These are phyloP conservation scores for Dioctria linearis DNA, from an alignment of 2,888 invertebrate species.

Conservation along the genomic window DNA sequence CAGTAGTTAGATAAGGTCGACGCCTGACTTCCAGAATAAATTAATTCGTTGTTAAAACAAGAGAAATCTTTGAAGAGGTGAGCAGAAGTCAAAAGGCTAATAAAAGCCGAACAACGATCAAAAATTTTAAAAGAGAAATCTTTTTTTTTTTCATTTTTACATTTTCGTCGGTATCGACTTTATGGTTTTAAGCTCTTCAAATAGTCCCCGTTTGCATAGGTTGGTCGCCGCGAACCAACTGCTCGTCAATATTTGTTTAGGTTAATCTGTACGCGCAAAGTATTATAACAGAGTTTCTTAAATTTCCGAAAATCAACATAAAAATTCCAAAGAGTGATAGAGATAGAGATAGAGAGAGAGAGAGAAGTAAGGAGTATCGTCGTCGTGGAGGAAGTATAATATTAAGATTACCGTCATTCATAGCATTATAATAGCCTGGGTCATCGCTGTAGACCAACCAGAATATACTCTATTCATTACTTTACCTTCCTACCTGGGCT, in stretches of 20 bases:
- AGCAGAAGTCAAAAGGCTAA: slow-evolving; percentile 40
- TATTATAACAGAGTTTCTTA: slow-evolving; percentile 50
- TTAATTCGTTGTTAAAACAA: slow-evolving; percentile 55
- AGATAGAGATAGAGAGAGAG: no score
- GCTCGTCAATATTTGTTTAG: slow-evolving; percentile 59
- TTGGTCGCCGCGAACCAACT: slow-evolving; percentile 52
- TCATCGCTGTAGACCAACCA: background rate
- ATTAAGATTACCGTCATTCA: slow-evolving; percentile 33
- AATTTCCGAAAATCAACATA: slow-evolving; percentile 50
- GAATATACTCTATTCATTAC: no score
- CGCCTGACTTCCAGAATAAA: slow-evolving; percentile 55
- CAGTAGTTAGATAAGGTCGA: slow-evolving; percentile 57
- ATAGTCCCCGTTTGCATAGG: slow-evolving; percentile 57
- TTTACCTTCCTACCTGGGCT: no score
- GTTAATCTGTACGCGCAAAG: slow-evolving; percentile 58
- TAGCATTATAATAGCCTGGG: no score
- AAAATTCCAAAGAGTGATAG: background rate
- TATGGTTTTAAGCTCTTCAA: slow-evolving; percentile 56
- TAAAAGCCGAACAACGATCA: slow-evolving; percentile 27
- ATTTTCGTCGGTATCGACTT: slow-evolving; percentile 56
- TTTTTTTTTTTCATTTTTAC: background rate
- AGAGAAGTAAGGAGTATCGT: no score
- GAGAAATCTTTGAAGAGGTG: slow-evolving; percentile 15
- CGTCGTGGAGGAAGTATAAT: slow-evolving; percentile 1
- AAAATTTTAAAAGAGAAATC: background rate